Percentiles rank a stretch among this genome's conserved stretches.
These are phyloP conservation scores for Ypsolopha sequella DNA, from an alignment of 2,888 invertebrate genomes.

Conservation along the genomic window DNA sequence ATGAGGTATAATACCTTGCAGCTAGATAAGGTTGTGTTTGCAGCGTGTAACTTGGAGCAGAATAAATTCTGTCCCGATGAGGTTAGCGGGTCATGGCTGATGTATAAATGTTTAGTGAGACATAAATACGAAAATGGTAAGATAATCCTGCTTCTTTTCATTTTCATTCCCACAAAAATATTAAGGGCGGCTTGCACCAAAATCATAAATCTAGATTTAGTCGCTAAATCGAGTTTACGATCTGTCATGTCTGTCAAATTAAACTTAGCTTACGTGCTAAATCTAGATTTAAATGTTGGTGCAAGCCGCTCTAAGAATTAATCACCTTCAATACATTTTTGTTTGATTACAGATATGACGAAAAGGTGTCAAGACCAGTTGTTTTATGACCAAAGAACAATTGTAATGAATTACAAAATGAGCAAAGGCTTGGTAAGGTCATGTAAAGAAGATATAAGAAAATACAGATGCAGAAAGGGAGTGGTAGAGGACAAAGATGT, in stretches of 20 bases:
- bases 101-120: slow-evolving; percentile 90
- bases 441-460: slow-evolving; percentile 91
- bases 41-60: slow-evolving; percentile 90
- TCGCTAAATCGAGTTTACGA: too few species aligned
- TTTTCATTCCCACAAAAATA: neutral
- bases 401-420: slow-evolving; percentile 91
- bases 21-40: slow-evolving; percentile 89
- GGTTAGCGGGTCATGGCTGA: slow-evolving; percentile 81
- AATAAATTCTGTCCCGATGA: slow-evolving; percentile 82
- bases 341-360: slow-evolving; percentile 58
- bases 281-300: too few species aligned
- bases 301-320: too few species aligned
- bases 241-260: too few species aligned
- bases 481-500: slow-evolving; percentile 87
- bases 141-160: slow-evolving; percentile 5
- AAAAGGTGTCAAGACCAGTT: slow-evolving; percentile 86
- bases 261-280: too few species aligned
- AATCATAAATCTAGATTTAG: too few species aligned
- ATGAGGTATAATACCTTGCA: slow-evolving; percentile 91
- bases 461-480: slow-evolving; percentile 86
- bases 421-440: slow-evolving; percentile 90
- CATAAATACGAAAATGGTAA: slow-evolving; percentile 81
- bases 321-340: slow-evolving; percentile 2
- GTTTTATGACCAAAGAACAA: slow-evolving; percentile 85
- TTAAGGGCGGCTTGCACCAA: too few species aligned